Conservation (phyloP, 30 jellyfish, hydroid and myxozoan species). For the Catostylus mosaicus region DNA sequence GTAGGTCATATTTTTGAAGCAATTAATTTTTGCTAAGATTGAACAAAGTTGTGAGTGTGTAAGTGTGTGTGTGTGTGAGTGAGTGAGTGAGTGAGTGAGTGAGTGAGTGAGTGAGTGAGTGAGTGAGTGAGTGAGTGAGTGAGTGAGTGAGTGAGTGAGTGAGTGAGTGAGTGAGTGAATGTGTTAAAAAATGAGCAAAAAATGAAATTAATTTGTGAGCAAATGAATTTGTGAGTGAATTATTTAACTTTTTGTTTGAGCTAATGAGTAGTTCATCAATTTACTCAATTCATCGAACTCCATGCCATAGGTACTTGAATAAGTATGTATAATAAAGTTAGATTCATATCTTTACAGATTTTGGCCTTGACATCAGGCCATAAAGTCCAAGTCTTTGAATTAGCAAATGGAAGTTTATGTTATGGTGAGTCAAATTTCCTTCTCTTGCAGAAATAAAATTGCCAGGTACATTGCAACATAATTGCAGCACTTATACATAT, state of each 20-base stretch:
- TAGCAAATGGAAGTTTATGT: conserved; percentile 10
- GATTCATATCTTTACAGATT: conserved; percentile 23
- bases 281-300: too few species aligned
- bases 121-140: conserved; percentile 1
- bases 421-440: conserved; percentile 24
- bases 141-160: conserved; percentile 7
- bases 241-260: background rate
- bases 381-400: conserved; percentile 38
- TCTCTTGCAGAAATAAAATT: too few species aligned
- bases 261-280: background rate
- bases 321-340: too few species aligned
- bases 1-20: too few species aligned
- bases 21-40: too few species aligned
- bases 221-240: background rate
- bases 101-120: background rate
- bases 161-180: conserved; percentile 21
- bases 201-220: background rate
- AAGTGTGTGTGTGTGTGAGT: background rate
- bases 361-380: conserved; percentile 55
- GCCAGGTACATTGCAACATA: too few species aligned
- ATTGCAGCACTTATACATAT: background rate
- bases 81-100: background rate
- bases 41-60: background rate
- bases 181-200: background rate
- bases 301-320: background rate